Base-by-base conservation (phyloP, 1,140 invertebrate genomes). In the Eueides isabella region DNA sequence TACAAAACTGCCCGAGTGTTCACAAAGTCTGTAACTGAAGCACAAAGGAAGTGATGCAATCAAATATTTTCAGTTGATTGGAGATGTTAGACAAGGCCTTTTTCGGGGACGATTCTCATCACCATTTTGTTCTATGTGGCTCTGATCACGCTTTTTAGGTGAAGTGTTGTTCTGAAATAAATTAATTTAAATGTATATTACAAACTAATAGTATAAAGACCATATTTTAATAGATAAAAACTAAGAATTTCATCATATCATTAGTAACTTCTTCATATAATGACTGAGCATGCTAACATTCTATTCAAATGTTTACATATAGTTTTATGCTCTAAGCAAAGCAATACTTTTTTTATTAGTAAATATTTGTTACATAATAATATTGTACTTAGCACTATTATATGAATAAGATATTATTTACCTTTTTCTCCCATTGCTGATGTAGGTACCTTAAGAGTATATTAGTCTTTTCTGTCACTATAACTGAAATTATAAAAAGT, bases 381-480 rank as follows among this genome's bases (percentile, higher is more conserved):
- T 44, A 2, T 44, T 44, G 2, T 19, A 30, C 6, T 55, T 35
- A 5, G 7, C 14, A 41, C 23, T 19, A 41, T 28, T 64, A 31
- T 55, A 29, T 9, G 23, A 65, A 65, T 66, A 19, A 61, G 28
- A 61, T 14, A 67, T 5, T 41, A 62, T 38, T 72, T 95, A 96
- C 95, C 95, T 98, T 98, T 94, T 98, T 98, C 84, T 98, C 97
- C 97, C 97, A 98, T 93, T 98, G 97, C 85, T 98, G 97, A 82
- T 98, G 98, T 72, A 99, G 95, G 91, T 98, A 99, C 93, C 98
- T 96, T 82, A 99, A 91, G 69, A 99, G 94, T 79, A 99, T 98
- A 85, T 98, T 98, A 62, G 97, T 97, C 93, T 98, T 98, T 91
- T 99, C 98, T 87, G 98, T 98, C 29, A 98, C 98, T 90, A 99